Percentiles rank a stretch among this genome's conserved stretches.
phyloP scores from a whole-genome alignment of 2,113 vertebrate genomes.

The Python bivittatus region DNA sequence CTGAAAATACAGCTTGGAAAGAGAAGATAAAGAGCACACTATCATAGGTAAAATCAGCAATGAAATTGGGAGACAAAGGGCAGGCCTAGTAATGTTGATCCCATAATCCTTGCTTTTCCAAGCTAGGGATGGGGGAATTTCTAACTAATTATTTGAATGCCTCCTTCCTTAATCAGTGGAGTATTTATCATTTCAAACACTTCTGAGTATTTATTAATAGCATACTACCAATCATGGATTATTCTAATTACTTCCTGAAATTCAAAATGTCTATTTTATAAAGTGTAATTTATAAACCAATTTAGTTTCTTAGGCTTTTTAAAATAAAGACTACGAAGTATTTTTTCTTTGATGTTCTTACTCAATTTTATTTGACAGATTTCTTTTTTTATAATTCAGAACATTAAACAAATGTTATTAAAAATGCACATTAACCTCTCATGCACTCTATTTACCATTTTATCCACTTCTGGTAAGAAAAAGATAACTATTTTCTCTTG shows the following conservation, averaged over 20 bases:
- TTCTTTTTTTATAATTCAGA: not conserved
- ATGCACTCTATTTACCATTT: not conserved
- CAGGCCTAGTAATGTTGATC: not conserved
- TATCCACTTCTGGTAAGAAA: not conserved
- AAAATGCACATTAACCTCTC: not conserved
- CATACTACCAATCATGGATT: not conserved
- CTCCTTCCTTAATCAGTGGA: not conserved
- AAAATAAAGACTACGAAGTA: not conserved
- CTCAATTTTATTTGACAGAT: not conserved
- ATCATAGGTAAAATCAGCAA: not conserved
- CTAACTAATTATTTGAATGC: not conserved
- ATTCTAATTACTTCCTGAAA: not conserved
- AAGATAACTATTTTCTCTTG: not conserved
- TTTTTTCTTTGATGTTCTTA: not conserved
- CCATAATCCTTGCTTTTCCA: not conserved
- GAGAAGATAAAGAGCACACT: not conserved
- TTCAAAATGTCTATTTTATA: not conserved
- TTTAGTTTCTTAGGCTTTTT: not conserved
- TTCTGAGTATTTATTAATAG: not conserved
- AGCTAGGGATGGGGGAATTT: not conserved
- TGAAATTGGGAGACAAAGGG: not conserved
- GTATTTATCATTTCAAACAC: not conserved
- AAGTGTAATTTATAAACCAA: not conserved
- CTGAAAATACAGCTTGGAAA: not conserved
- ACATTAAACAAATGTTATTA: not conserved